These are phyloP conservation scores for Noctua janthina DNA, from an alignment of 2,888 invertebrate species.

Conservation along the genomic window DNA sequence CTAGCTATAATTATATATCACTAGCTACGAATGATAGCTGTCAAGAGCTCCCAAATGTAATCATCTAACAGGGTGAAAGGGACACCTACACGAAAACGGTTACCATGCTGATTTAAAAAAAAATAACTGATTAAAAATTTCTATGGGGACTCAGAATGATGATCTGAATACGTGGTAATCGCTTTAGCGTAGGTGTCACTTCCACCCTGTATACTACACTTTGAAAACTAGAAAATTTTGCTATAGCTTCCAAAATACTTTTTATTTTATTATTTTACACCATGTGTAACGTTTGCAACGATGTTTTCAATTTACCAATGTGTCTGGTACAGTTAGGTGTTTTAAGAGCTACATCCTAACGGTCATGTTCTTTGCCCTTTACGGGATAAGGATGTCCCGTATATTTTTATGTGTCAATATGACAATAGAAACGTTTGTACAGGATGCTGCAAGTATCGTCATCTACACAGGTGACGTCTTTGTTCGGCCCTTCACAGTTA, in stretches of 20 bases:
- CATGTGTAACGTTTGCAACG: neutral
- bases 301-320: neutral
- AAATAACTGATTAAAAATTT: too few relatives aligned
- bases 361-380: slow-evolving; percentile 26
- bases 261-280: neutral
- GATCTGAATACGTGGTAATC: too few relatives aligned
- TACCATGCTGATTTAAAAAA: too few relatives aligned
- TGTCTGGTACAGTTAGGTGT: neutral
- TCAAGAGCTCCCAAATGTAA: neutral
- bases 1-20: neutral
- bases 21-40: neutral
- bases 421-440: slow-evolving; percentile 41
- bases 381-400: slow-evolving; percentile 29
- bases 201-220: neutral
- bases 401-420: slow-evolving; percentile 49
- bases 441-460: slow-evolving; percentile 34
- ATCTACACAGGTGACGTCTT: slow-evolving; percentile 28
- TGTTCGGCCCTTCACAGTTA: neutral
- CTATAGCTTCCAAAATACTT: neutral
- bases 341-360: slow-evolving; percentile 18
- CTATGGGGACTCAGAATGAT: too few relatives aligned
- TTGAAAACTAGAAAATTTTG: neutral
- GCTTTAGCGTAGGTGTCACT: too few relatives aligned
- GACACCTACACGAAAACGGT: too few relatives aligned
- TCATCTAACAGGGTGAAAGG: neutral